Evolutionary conservation across 2,797 vertebrate genomes (phyloP), one percentile per base, ranked within the genome.

Genomic region (Lophotriccus pileatus): DNA sequence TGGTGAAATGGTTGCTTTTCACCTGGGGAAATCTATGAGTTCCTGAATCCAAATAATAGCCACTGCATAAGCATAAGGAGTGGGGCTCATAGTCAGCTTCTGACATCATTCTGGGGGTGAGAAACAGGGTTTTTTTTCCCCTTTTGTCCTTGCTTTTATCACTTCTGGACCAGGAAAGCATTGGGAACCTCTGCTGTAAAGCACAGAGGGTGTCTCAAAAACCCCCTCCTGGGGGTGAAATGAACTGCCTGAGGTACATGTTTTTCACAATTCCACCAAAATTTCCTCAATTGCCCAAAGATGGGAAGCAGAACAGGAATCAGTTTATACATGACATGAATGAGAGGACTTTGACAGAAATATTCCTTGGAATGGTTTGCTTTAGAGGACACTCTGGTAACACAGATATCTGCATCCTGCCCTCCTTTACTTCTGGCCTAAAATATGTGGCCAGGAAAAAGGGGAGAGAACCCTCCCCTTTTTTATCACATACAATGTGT

Each of bases 111-210:
- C 34, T 43, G 11, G 30, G 52, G 6, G 14, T 13, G 14, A 64
- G 13, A 69, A 79, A 53, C 0, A 15, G 7, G 1, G 0, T 3
- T 12, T 43, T 37, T 8, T 16, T 14, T 4, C 15, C 15, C 4
- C 27, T 16, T 60, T 79, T 63, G 18, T 10, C 14, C 43, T 70
- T 80, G 6, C 24, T 83, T 62, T 21, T 50, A 27, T 2, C 17
- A 39, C 21, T 77, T 79, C 44, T 60, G 25, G 28, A 50, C 5
- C 5, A 12, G 27, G 18, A 13, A 36, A 64, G 18, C 74, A 41
- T 2, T 41, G 7, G 7, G 58, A 84, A 83, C 7, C 2, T 73
- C 13, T 75, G 59, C 58, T 43, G 14, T 15, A 52, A 44, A 12
- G 21, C 22, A 72, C 1, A 1, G 30, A 27, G 17, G 53, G 6